Evolutionary conservation across 2,888 invertebrate genomes (phyloP).

Genomic region (Scaeva pyrastri): DNA sequence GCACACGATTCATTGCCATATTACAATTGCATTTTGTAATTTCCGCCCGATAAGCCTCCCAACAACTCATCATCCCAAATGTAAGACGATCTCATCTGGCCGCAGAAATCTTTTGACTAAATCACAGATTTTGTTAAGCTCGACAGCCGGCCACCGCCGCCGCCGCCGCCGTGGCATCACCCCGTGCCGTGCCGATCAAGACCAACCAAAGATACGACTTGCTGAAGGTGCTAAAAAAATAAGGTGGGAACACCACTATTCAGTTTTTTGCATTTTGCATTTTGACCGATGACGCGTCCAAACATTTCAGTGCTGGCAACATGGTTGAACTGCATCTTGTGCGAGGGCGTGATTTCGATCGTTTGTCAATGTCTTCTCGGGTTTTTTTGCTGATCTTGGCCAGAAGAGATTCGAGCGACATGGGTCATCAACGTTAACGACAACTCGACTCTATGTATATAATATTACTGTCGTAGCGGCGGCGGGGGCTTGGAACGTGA

Average conservation of each 20-base stretch:
- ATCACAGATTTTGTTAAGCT: slow-evolving; percentile 20
- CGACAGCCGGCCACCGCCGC: background rate
- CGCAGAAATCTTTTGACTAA: slow-evolving; percentile 28
- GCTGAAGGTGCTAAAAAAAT: slow-evolving; percentile 1
- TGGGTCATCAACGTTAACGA: slow-evolving; percentile 65
- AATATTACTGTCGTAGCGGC: no score
- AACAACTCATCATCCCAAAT: slow-evolving; percentile 67
- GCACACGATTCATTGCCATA: slow-evolving; percentile 35
- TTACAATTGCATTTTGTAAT: slow-evolving; percentile 69
- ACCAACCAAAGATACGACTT: background rate
- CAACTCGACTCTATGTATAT: slow-evolving; percentile 6
- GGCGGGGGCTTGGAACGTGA: slow-evolving; percentile 40
- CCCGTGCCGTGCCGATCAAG: no score
- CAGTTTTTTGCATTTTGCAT: slow-evolving; percentile 19
- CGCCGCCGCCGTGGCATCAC: no score
- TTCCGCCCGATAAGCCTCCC: slow-evolving; percentile 60
- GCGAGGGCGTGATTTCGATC: slow-evolving; percentile 75
- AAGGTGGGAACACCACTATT: slow-evolving; percentile 55
- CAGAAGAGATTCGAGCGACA: slow-evolving; percentile 30
- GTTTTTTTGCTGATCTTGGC: background rate
- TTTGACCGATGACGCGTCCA: slow-evolving; percentile 75
- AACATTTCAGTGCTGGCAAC: slow-evolving; percentile 67
- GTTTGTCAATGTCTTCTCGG: slow-evolving; percentile 72
- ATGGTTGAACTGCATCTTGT: slow-evolving; percentile 34
- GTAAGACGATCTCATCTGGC: slow-evolving; percentile 73